Evolutionary conservation across 2,888 invertebrate species (phyloP).

Genomic region (Andrena bicolor): DNA sequence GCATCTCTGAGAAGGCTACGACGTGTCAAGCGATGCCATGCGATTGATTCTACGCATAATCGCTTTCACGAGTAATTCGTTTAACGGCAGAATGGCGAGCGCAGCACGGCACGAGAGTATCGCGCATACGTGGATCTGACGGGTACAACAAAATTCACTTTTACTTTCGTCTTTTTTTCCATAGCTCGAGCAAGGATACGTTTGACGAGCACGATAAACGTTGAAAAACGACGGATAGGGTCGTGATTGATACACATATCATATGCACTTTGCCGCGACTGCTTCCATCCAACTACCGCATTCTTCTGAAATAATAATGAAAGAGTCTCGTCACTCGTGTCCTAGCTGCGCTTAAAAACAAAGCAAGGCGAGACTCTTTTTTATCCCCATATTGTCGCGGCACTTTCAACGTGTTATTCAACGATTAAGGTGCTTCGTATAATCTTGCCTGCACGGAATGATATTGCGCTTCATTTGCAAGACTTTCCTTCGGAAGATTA

Average conservation of each 20-base stretch:
- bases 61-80: slow-evolving; percentile 67
- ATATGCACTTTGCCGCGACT: not conserved
- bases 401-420: not conserved
- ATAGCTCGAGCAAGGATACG: not conserved
- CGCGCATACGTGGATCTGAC: slow-evolving; percentile 30
- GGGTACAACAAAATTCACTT: slow-evolving; percentile 10
- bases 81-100: slow-evolving; percentile 61
- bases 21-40: slow-evolving; percentile 65
- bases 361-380: not conserved
- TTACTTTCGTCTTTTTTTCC: not conserved
- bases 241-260: not conserved
- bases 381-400: not conserved
- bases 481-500: not conserved
- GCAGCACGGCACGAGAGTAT: slow-evolving; percentile 23
- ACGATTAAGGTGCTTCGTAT: not conserved
- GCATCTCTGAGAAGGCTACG: slow-evolving; percentile 46
- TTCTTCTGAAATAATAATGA: not conserved
- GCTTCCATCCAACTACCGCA: not conserved
- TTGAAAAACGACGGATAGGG: slow-evolving; percentile 6
- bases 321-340: not conserved
- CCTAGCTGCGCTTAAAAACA: not conserved
- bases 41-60: slow-evolving; percentile 60
- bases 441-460: not conserved
- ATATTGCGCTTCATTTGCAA: slow-evolving; percentile 8
- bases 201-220: not conserved